Base-by-base conservation (phyloP, 2,113 vertebrate genomes). In the Camarhynchus parvulus region DNA sequence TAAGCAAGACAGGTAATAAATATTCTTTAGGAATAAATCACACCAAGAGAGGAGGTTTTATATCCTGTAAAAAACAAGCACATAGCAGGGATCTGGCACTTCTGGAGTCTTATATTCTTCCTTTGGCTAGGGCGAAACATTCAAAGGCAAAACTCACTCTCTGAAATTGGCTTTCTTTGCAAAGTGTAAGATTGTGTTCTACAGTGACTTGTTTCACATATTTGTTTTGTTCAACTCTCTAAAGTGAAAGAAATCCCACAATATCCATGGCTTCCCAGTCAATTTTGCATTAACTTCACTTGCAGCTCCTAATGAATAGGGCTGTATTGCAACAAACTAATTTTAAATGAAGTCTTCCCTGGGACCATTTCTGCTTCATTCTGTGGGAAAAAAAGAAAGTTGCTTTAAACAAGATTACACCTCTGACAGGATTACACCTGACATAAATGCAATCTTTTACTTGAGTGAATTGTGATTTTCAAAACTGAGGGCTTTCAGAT, bases 401-500 rank as follows among this genome's bases (percentile, higher is more conserved):
- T 67, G 30, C 55, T 90, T 93, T 68, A 67, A 90, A 83, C 63
- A 70, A 92, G 64, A 74, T 83, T 88, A 75, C 23, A 80, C 64
- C 42, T 62, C 81, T 90, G 94, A 89, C 87, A 84, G 75, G 62
- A 95, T 91, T 69, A 84, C 39, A 91, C 58, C 42, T 35, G 33
- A 95, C 78, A 96, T 75, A 92, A 94, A 83, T 30, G 39, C 59
- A 80, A 77, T 70, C 75, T 83, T 85, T 75, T 55, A 70, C 33
- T 22, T 28, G 63, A 88, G 82, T 61, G 68, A 88, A 90, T 55
- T 55, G 79, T 44, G 44, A 91, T 95, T 85, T 88, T 67, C 50
- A 39, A 72, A 96, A 80, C 72, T 35, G 47, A 0, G 0, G 56
- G 44, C 50, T 85, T 91, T 93, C 72, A 59, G 42, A 90, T 35